These are phyloP conservation scores for Erinaceus europaeus DNA, from an alignment of 2,113 vertebrate genomes.

Conservation along the genomic window DNA sequence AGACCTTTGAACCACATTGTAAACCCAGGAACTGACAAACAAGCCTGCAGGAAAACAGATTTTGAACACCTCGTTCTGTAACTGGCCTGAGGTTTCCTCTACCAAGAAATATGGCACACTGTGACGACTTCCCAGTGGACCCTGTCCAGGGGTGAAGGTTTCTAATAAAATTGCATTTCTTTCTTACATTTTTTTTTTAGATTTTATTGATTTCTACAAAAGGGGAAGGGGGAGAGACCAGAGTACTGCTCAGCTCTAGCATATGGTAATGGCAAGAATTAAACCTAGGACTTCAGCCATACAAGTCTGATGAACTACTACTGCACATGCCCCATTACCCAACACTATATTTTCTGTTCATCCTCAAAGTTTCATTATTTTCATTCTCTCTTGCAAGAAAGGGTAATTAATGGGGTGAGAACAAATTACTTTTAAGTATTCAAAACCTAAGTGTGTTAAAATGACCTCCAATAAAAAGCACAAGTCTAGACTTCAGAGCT, in stretches of 20 bases:
- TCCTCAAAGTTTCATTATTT: background rate
- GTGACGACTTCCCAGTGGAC: constrained; percentile 35
- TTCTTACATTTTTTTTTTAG: too few relatives aligned
- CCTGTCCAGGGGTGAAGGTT: background rate
- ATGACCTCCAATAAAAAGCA: background rate
- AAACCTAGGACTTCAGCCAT: too few relatives aligned
- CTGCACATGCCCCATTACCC: too few relatives aligned
- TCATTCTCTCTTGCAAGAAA: background rate
- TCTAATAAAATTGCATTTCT: too few relatives aligned
- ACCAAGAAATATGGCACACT: constrained; percentile 24
- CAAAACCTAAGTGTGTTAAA: constrained; percentile 42
- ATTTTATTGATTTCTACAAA: too few relatives aligned
- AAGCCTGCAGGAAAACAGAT: constrained; percentile 57
- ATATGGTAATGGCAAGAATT: too few relatives aligned
- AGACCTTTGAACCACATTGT: constrained; percentile 66
- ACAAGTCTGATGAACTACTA: too few relatives aligned
- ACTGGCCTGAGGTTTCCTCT: constrained; percentile 35
- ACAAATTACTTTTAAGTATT: constrained; percentile 3
- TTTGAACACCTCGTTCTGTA: constrained; percentile 60
- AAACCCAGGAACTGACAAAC: constrained; percentile 55
- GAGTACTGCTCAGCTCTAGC: too few relatives aligned
- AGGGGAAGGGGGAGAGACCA: too few relatives aligned
- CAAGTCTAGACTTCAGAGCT: background rate
- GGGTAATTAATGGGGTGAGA: background rate
- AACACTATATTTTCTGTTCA: constrained; percentile 29